phyloP scores from a whole-genome alignment of 2,888 invertebrate genomes.

The Caenorhabditis afra region DNA sequence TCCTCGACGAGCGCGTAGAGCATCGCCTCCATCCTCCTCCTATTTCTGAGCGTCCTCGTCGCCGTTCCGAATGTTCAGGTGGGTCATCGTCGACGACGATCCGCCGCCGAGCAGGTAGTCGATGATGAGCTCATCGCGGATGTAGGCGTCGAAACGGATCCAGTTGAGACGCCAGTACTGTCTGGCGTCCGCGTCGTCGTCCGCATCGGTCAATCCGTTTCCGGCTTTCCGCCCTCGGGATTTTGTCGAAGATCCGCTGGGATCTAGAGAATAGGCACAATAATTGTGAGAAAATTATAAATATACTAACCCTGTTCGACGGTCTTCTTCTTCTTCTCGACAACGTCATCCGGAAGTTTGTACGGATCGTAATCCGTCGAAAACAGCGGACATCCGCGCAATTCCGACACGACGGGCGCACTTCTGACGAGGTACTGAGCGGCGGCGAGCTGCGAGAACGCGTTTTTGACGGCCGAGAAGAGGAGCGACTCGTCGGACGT shows the following conservation, averaged over 20 bases:
- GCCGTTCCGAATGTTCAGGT: conserved; percentile 13
- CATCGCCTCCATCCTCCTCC: conserved; percentile 87
- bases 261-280: too few species aligned
- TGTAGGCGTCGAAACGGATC: conserved; percentile 90
- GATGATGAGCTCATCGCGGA: conserved; percentile 81
- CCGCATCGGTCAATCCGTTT: conserved; percentile 47
- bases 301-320: too few species aligned
- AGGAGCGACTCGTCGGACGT: conserved; percentile 65
- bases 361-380: conserved; percentile 58
- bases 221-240: conserved; percentile 65
- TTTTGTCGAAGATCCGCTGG: too few species aligned
- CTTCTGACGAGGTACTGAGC: conserved; percentile 68
- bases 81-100: conserved; percentile 22
- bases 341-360: conserved; percentile 53
- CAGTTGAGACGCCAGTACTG: conserved; percentile 88
- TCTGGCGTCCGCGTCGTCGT: conserved; percentile 73
- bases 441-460: conserved; percentile 26
- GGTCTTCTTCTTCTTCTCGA: conserved; percentile 43
- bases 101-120: conserved; percentile 65
- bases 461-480: conserved; percentile 20
- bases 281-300: too few species aligned
- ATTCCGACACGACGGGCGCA: conserved; percentile 52
- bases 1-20: conserved; percentile 91
- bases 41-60: too few species aligned
- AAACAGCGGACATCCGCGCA: conserved; percentile 65